Conservation (phyloP, 2,797 vertebrate species). For the Paedocypris micromegethes region DNA sequence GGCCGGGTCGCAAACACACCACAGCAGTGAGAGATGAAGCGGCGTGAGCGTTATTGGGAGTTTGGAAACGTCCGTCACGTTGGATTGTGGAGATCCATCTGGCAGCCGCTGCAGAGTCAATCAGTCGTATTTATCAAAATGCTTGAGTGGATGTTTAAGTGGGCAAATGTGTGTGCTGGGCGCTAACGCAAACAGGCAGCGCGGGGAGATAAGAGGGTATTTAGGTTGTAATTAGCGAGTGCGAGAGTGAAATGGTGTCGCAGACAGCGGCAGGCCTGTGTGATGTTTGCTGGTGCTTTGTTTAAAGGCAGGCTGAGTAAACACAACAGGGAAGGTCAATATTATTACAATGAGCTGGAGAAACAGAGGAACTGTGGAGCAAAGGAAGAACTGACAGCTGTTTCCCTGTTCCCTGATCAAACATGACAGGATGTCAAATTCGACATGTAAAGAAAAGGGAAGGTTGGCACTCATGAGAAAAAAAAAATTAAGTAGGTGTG, state of each 20-base stretch:
- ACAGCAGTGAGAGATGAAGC: constrained; percentile 8
- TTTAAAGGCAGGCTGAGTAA: constrained; percentile 69
- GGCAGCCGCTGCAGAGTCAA: constrained; percentile 40
- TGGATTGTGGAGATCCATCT: constrained; percentile 1
- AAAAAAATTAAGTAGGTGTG: too few relatives aligned
- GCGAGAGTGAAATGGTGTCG: constrained; percentile 59
- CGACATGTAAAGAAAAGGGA: constrained; percentile 13
- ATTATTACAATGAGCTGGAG: constrained; percentile 64
- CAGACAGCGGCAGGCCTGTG: constrained; percentile 55
- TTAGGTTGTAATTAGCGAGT: constrained; percentile 63
- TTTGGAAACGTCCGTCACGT: too few relatives aligned
- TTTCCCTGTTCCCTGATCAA: constrained; percentile 53
- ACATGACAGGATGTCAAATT: constrained; percentile 42
- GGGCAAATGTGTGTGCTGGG: constrained; percentile 49
- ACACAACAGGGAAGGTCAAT: constrained; percentile 71
- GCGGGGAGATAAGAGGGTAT: constrained; percentile 57
- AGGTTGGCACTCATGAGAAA: background rate
- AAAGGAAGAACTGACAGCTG: constrained; percentile 52
- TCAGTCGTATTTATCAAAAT: constrained; percentile 48
- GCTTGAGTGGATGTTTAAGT: constrained; percentile 43
- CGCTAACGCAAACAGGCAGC: constrained; percentile 63
- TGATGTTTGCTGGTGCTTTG: constrained; percentile 68
- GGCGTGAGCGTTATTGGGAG: too few relatives aligned
- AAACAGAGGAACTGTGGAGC: constrained; percentile 48
- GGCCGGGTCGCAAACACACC: background rate